These are phyloP conservation scores for Seriola aureovittata DNA, from an alignment of 2,113 vertebrate species.

Conservation along the genomic window DNA sequence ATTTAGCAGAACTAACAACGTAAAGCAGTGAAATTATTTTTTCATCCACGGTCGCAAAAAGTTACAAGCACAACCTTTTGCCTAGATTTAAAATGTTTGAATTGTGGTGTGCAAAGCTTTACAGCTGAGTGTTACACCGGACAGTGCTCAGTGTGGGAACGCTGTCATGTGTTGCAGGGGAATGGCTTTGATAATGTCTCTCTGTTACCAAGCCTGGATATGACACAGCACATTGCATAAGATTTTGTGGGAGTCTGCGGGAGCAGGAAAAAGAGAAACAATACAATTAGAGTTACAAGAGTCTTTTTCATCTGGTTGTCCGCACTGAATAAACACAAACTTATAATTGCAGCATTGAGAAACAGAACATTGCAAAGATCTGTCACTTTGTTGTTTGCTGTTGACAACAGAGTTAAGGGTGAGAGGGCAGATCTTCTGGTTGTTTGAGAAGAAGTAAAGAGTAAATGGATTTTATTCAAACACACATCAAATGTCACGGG, in stretches of 20 bases:
- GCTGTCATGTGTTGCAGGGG: slow-evolving; percentile 14
- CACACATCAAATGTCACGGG: slow-evolving; percentile 53
- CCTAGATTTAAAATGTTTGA: background rate
- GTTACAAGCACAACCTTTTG: background rate
- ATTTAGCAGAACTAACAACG: background rate
- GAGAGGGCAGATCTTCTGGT: slow-evolving; percentile 18
- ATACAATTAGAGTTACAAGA: slow-evolving; percentile 4
- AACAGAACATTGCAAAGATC: slow-evolving; percentile 15
- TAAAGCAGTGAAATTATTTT: slow-evolving; percentile 8
- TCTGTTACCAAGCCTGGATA: slow-evolving; percentile 29
- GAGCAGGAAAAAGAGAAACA: slow-evolving; percentile 19
- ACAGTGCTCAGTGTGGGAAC: slow-evolving; percentile 19
- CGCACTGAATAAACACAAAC: slow-evolving; percentile 2
- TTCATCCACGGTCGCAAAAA: background rate
- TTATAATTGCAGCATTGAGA: slow-evolving; percentile 17
- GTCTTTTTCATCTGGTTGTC: background rate
- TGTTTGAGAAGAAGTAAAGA: slow-evolving; percentile 18
- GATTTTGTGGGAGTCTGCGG: slow-evolving; percentile 9
- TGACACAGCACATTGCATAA: slow-evolving; percentile 33
- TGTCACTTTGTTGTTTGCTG: slow-evolving; percentile 24
- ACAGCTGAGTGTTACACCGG: slow-evolving; percentile 5
- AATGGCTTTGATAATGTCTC: slow-evolving; percentile 41
- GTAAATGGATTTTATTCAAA: slow-evolving; percentile 50
- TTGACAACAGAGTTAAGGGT: slow-evolving; percentile 15
- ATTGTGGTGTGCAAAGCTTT: slow-evolving; percentile 9